Conservation (phyloP, 2,888 invertebrate species). For the Spilosoma lubricipeda region DNA sequence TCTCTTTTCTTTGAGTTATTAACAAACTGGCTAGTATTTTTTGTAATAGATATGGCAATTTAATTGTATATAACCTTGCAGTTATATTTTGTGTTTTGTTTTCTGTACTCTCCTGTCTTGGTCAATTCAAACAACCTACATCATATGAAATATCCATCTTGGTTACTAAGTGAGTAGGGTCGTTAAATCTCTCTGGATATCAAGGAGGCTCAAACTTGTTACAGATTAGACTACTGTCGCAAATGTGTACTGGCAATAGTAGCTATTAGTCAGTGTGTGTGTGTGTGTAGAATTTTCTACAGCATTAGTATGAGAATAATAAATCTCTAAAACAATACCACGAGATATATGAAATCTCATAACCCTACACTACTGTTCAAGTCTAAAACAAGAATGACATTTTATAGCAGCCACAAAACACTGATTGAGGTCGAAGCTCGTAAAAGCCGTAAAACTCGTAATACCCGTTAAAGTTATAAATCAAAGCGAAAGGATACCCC, state of each 20-base stretch:
- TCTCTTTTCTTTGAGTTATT: background rate
- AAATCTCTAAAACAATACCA: background rate
- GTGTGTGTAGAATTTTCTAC: background rate
- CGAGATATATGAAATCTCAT: background rate
- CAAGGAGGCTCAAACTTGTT: background rate
- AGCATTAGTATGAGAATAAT: background rate
- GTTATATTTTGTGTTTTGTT: background rate
- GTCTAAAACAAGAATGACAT: conserved; percentile 19
- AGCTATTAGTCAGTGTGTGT: background rate
- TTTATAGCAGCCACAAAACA: conserved; percentile 48
- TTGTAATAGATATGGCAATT: background rate
- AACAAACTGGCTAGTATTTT: too few relatives aligned
- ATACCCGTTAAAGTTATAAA: conserved; percentile 46
- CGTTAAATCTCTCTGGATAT: background rate
- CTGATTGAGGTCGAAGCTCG: conserved; percentile 47
- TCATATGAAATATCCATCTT: background rate
- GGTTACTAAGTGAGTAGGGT: background rate
- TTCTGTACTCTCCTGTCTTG: background rate
- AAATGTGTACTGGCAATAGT: background rate
- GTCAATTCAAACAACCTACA: background rate
- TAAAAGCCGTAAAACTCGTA: conserved; percentile 38
- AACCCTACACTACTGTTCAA: conserved; percentile 15
- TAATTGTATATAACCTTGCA: background rate
- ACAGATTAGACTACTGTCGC: background rate
- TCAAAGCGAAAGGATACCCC: conserved; percentile 43